Percentiles rank a stretch among this genome's conserved stretches.
phyloP scores from a whole-genome alignment of 2,888 invertebrate genomes.

The Mylabris sibirica region DNA sequence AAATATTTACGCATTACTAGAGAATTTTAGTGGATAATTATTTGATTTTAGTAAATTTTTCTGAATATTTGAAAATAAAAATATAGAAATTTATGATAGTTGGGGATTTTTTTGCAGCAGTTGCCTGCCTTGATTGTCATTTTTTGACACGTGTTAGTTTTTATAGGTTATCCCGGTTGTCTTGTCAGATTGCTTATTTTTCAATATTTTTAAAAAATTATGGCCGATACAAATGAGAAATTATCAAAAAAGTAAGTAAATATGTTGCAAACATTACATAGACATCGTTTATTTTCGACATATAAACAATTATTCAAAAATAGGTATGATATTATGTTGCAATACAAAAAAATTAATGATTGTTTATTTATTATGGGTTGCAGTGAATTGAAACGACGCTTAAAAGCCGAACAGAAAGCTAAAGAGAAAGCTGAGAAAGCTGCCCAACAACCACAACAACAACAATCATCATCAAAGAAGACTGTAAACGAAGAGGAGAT shows the following conservation, averaged over 20 bases:
- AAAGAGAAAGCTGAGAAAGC: slow-evolving; percentile 79
- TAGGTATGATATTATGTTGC: slow-evolving; percentile 38
- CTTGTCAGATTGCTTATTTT: neutral
- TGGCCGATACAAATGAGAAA: slow-evolving; percentile 50
- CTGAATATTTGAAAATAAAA: neutral
- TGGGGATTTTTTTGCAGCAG: neutral
- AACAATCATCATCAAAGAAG: slow-evolving; percentile 42
- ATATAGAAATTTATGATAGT: neutral
- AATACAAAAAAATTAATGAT: neutral
- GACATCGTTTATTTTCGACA: slow-evolving; percentile 39
- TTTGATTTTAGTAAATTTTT: no score
- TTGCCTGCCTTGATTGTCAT: neutral
- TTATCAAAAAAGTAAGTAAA: slow-evolving; percentile 55
- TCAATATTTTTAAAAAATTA: slow-evolving; percentile 19
- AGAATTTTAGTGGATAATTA: no score
- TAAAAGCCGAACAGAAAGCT: slow-evolving; percentile 92
- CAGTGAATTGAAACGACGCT: slow-evolving; percentile 92
- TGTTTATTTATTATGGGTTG: slow-evolving; percentile 48
- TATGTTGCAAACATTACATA: slow-evolving; percentile 44
- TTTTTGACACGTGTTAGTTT: neutral
- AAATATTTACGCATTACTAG: no score
- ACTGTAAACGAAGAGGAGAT: slow-evolving; percentile 77
- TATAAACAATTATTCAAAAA: slow-evolving; percentile 46
- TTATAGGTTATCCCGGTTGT: neutral
- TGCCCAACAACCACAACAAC: slow-evolving; percentile 39